phyloP scores from a whole-genome alignment of 2,113 vertebrate genomes.

The Tachysurus vachellii region DNA sequence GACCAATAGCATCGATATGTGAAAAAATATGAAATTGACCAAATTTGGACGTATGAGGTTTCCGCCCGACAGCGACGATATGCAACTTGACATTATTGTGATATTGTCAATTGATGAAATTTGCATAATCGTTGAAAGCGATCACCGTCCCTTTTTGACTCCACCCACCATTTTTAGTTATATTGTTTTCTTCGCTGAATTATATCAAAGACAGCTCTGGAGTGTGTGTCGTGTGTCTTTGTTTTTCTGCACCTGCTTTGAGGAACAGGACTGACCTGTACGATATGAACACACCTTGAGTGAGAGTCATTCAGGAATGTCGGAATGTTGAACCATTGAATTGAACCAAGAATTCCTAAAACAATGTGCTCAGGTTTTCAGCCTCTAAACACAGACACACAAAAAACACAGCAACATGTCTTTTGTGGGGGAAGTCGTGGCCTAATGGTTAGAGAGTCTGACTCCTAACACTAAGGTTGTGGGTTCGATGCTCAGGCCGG shows the following conservation, averaged over 20 bases:
- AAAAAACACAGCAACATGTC: not conserved
- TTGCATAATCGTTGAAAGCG: too few species aligned
- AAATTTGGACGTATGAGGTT: too few species aligned
- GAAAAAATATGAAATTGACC: too few species aligned
- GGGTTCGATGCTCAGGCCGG: too few species aligned
- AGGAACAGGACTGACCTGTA: conserved; percentile 48
- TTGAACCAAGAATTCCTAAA: not conserved
- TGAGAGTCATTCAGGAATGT: conserved; percentile 6
- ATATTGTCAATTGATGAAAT: not conserved
- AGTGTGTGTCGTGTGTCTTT: not conserved
- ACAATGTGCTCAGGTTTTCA: not conserved
- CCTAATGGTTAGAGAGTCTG: too few species aligned
- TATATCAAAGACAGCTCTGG: not conserved
- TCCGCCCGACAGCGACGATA: not conserved
- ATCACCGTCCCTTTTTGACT: not conserved
- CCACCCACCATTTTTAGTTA: not conserved
- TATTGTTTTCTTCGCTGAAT: not conserved
- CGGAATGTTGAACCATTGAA: not conserved
- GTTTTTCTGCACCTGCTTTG: conserved; percentile 20
- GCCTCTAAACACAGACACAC: not conserved
- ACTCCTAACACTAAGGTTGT: too few species aligned
- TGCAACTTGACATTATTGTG: not conserved
- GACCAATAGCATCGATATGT: too few species aligned
- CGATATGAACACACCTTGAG: conserved; percentile 25
- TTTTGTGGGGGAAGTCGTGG: too few species aligned